Percentiles rank a stretch among this genome's conserved stretches.
Evolutionary conservation across 2,888 invertebrate species (phyloP).

Genomic region (Tipula unca): DNA sequence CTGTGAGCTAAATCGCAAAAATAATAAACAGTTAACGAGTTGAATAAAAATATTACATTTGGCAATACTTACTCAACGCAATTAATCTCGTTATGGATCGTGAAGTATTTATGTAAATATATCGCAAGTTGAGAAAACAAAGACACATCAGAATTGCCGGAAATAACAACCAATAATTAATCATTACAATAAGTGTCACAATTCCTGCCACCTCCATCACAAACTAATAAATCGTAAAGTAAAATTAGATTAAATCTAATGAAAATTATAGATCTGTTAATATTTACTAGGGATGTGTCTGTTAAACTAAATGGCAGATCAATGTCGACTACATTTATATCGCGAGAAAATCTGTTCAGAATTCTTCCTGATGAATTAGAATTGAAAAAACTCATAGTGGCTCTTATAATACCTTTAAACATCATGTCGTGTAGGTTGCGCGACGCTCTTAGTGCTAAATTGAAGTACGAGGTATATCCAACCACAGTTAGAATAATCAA

Average conservation of each 20-base stretch:
- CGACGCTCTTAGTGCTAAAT: constrained; percentile 66
- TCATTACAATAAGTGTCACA: constrained; percentile 53
- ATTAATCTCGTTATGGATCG: constrained; percentile 45
- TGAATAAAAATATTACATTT: not conserved
- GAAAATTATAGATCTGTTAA: not conserved
- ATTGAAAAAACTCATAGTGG: constrained; percentile 71
- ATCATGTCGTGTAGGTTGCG: constrained; percentile 66
- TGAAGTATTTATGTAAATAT: constrained; percentile 47
- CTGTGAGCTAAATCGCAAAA: constrained; percentile 51
- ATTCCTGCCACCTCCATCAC: constrained; percentile 43
- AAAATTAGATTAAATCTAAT: not conserved
- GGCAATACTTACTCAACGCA: constrained; percentile 35
- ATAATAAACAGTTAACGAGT: not conserved
- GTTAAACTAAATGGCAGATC: constrained; percentile 51
- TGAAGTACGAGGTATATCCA: constrained; percentile 56
- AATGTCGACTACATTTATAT: constrained; percentile 57
- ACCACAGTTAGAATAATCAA: constrained; percentile 47
- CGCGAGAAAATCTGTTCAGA: constrained; percentile 67
- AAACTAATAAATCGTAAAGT: constrained; percentile 32
- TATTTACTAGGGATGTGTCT: constrained; percentile 50
- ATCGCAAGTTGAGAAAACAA: constrained; percentile 51
- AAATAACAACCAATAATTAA: constrained; percentile 53
- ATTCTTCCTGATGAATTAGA: constrained; percentile 62
- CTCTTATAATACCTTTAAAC: constrained; percentile 63
- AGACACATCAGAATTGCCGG: constrained; percentile 51